phyloP scores from a whole-genome alignment of 2,797 vertebrate species.

The Thalassophryne amazonica region DNA sequence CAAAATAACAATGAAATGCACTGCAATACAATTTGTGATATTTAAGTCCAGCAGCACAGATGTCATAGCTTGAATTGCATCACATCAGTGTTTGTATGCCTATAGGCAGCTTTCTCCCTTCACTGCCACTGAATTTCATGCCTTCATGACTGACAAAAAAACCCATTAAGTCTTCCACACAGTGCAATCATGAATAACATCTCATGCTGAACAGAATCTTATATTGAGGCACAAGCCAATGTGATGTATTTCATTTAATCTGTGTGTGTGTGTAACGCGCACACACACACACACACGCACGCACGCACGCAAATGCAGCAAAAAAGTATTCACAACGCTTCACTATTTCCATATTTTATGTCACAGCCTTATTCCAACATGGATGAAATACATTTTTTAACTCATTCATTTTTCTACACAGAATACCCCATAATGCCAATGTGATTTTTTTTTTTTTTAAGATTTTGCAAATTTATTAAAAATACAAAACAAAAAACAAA shows the following conservation, averaged over 20 bases:
- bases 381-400: too few relatives aligned
- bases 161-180: constrained; percentile 3
- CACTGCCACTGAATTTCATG: constrained; percentile 15
- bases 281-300: too few relatives aligned
- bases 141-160: constrained; percentile 13
- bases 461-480: too few relatives aligned
- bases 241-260: constrained; percentile 35
- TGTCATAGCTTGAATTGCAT: constrained; percentile 29
- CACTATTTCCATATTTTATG: too few relatives aligned
- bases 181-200: constrained; percentile 20
- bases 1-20: too few relatives aligned
- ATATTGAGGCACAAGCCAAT: constrained; percentile 29
- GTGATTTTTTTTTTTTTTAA: too few relatives aligned
- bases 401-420: too few relatives aligned
- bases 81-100: constrained; percentile 28
- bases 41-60: constrained; percentile 3
- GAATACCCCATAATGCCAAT: too few relatives aligned
- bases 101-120: constrained; percentile 27
- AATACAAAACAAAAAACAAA: too few relatives aligned
- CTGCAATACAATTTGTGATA: background rate
- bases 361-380: too few relatives aligned
- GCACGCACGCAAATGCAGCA: too few relatives aligned
- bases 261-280: background rate
- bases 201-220: constrained; percentile 15
- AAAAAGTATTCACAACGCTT: too few relatives aligned